Base-by-base conservation (phyloP, 2,888 invertebrate species). In the Agonopterix subpropinquella region DNA sequence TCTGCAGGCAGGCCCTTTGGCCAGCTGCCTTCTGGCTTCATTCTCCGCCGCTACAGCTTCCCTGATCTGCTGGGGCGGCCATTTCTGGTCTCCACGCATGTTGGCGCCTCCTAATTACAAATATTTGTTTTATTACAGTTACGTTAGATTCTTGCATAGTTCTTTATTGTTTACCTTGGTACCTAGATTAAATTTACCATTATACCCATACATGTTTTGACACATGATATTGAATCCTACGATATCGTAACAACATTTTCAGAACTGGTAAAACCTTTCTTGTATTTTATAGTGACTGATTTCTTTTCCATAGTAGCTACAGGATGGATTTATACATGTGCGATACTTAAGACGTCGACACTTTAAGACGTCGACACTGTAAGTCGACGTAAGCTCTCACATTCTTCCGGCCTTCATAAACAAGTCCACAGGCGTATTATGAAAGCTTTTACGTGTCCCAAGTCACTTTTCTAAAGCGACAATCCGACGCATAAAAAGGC, bases 71-170 rank as follows among this genome's bases (percentile, higher is more conserved):
- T 92, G 92, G 61, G 96, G 96, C 66, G 96, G 96, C 96, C 96
- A 96, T 79, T 96, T 96, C 77, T 93, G 90, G 80, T 96, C 96
- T 63, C 96, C 96, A 68, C 95, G 92, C 92, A 95, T 94, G 80
- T 93, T 93, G 83, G 92, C 91, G 75, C 94, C 94, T 89, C 94
- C 94, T 93, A 28, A 28, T 28, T 28, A 28, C 28, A 28, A 1
- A 28, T 7, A 28, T 18, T 28, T n/a, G n/a, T 28, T 5, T 28
- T 28, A 28, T 28, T 28, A 28, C 28, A 28, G 28, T 5, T 28
- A 28, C 28, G 28, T 28, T 7, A 28, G 7, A 5, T 28, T 28
- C 5, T 7, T 28, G 18, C 18, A 3, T 18, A 18, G 18, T 18
- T 18, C 18, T 18, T 18, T 18, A 18, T 18, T 18, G 4, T 28